Percentiles rank a stretch among this genome's conserved stretches.
These are phyloP conservation scores for Hippocampus zosterae DNA, from an alignment of 2,113 vertebrate genomes.

Conservation along the genomic window DNA sequence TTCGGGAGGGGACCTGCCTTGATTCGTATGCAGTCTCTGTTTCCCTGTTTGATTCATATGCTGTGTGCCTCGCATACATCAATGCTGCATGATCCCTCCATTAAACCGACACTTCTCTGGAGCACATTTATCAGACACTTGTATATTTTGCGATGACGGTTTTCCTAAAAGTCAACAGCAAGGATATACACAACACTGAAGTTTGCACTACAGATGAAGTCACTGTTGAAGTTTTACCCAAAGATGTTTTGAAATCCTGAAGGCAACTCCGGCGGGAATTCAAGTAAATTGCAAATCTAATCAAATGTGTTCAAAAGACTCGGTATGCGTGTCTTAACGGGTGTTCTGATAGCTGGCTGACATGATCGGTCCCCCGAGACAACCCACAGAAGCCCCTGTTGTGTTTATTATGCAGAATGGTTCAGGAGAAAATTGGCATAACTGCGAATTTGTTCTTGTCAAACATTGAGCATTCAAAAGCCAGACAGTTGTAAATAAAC, in stretches of 20 bases:
- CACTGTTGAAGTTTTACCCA: conserved; percentile 22
- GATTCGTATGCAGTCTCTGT: conserved; percentile 64
- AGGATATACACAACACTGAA: conserved; percentile 16
- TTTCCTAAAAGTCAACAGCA: conserved; percentile 35
- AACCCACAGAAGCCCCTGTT: conserved; percentile 56
- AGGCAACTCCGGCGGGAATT: conserved; percentile 45
- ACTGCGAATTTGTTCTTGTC: conserved; percentile 69
- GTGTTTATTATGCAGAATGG: conserved; percentile 56
- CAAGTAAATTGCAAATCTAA: conserved; percentile 56
- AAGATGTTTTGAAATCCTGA: conserved; percentile 30
- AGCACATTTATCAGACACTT: conserved; percentile 49
- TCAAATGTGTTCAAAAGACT: conserved; percentile 61
- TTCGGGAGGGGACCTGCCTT: conserved; percentile 53
- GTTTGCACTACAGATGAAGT: conserved; percentile 28
- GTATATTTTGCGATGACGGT: conserved; percentile 22
- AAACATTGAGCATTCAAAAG: conserved; percentile 66
- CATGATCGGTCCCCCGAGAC: conserved; percentile 61
- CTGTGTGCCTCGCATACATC: conserved; percentile 60
- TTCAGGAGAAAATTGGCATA: conserved; percentile 57
- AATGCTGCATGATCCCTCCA: conserved; percentile 58
- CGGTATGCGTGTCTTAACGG: conserved; percentile 50
- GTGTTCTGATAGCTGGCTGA: conserved; percentile 52
- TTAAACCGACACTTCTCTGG: conserved; percentile 40
- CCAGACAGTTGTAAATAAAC: conserved; percentile 64
- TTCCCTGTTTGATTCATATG: conserved; percentile 62